These are phyloP conservation scores for Brachypterus glaber DNA, from an alignment of 2,888 invertebrate genomes.

Conservation along the genomic window DNA sequence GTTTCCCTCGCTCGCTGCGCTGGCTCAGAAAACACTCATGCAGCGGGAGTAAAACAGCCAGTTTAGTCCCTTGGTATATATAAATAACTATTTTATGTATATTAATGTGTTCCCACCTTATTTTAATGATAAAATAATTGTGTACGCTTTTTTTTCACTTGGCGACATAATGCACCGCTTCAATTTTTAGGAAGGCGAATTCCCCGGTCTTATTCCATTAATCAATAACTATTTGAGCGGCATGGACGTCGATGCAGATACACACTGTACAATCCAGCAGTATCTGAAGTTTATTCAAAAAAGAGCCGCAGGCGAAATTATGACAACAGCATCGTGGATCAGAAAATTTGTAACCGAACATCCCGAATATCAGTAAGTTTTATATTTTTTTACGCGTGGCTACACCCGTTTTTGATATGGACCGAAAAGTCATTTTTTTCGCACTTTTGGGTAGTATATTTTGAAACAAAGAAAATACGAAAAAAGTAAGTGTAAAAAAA, in stretches of 20 bases:
- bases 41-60: too few species aligned
- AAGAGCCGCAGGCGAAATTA: conserved; percentile 78
- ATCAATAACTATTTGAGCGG: conserved; percentile 89
- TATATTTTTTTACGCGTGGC: neutral
- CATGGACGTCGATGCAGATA: conserved; percentile 97
- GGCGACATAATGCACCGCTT: too few species aligned
- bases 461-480: too few species aligned
- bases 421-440: neutral
- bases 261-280: conserved; percentile 93
- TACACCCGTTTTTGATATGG: too few species aligned
- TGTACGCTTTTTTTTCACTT: too few species aligned
- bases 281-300: conserved; percentile 88
- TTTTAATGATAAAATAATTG: too few species aligned
- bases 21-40: too few species aligned
- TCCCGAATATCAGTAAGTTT: conserved; percentile 74
- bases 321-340: conserved; percentile 93
- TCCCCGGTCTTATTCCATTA: conserved; percentile 90
- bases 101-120: too few species aligned
- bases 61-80: too few species aligned
- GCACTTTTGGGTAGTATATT: neutral
- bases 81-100: too few species aligned
- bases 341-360: conserved; percentile 81
- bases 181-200: conserved; percentile 61
- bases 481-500: too few species aligned
- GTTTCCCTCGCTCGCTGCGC: too few species aligned